Conservation (phyloP, 92 coral and sea anemone species). For the Porites cylindrica region DNA sequence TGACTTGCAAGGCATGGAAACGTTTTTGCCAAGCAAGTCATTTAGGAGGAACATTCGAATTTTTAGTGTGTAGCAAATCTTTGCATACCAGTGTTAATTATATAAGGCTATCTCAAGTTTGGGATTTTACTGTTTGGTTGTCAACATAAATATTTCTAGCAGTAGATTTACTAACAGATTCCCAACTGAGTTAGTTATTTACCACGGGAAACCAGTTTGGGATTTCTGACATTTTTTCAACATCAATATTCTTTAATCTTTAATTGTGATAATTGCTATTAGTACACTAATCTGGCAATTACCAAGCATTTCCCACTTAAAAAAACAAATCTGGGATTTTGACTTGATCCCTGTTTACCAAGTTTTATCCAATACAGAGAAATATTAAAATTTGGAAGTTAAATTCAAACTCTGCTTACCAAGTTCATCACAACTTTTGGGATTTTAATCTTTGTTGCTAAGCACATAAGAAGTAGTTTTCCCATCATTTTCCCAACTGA, state of each 20-base stretch:
- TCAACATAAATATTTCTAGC: not conserved
- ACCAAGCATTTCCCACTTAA: slow-evolving; percentile 26
- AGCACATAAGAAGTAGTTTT: not conserved
- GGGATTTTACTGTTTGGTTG: not conserved
- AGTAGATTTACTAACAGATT: slow-evolving; percentile 9
- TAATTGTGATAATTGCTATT: no score
- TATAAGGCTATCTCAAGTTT: not conserved
- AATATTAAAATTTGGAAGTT: not conserved
- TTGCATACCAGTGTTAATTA: not conserved
- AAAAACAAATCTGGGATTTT: slow-evolving; percentile 20
- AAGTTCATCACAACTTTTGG: slow-evolving; percentile 2
- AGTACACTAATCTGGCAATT: not conserved
- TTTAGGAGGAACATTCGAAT: not conserved
- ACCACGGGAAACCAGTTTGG: slow-evolving; percentile 1
- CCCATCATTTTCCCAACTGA: slow-evolving; percentile 16
- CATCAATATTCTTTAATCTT: not conserved
- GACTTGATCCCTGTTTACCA: not conserved
- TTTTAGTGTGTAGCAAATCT: not conserved
- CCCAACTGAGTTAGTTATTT: slow-evolving; percentile 15
- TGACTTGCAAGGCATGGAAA: not conserved
- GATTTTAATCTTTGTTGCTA: not conserved
- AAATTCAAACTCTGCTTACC: slow-evolving; percentile 13
- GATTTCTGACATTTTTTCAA: slow-evolving; percentile 38
- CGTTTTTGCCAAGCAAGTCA: not conserved
- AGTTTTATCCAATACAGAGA: not conserved